Evolutionary conservation across 2,113 vertebrate genomes (phyloP).

Genomic region (Cathartes aura): DNA sequence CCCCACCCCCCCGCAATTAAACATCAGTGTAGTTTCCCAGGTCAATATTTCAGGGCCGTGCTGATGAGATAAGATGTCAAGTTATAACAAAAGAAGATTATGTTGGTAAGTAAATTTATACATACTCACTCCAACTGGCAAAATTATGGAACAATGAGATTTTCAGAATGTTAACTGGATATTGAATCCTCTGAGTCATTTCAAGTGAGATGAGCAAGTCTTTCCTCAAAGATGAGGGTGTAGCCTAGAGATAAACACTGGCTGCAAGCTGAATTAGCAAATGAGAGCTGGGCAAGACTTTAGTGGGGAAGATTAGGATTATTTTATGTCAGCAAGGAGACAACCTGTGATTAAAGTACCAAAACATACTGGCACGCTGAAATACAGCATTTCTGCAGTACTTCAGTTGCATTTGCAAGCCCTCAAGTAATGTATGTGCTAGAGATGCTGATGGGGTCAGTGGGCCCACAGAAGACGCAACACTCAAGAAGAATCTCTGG

Average conservation of each 20-base stretch:
- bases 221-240: not conserved
- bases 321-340: not conserved
- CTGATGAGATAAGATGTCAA: not conserved
- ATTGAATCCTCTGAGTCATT: not conserved
- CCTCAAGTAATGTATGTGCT: not conserved
- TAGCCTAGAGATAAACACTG: not conserved
- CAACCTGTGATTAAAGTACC: not conserved
- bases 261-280: not conserved
- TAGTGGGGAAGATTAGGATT: not conserved
- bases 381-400: not conserved
- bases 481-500: not conserved
- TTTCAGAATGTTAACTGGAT: constrained; percentile 7
- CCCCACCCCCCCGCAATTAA: not conserved
- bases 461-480: not conserved
- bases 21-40: not conserved
- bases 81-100: not conserved
- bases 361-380: not conserved
- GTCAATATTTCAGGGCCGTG: not conserved
- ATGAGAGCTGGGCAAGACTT: not conserved
- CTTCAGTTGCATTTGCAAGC: not conserved
- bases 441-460: not conserved
- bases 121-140: not conserved
- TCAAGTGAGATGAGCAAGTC: not conserved
- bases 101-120: not conserved
- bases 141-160: not conserved